Base-by-base conservation (phyloP, 1,140 invertebrate species). In the Centruroides sculpturatus region DNA sequence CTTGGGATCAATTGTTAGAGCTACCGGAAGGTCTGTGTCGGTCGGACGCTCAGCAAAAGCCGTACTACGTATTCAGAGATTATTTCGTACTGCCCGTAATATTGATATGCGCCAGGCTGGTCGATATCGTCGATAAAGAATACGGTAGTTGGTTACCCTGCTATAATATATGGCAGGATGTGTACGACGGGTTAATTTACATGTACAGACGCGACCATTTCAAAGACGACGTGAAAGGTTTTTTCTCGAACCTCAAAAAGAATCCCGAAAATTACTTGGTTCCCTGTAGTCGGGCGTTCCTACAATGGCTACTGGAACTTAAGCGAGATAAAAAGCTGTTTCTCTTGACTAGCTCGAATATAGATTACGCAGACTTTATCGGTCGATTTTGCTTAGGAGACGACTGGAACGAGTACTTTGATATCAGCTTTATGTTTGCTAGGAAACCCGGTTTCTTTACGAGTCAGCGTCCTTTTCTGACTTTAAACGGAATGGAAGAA, bases 391-490 rank as follows among this genome's bases (percentile, higher is more conserved):
- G 80, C 11, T 69, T 89, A 41, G 86, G 86, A 5, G 60, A 77
- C 55, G 75, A 88, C 61, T 89, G 86, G 86, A 77, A 72, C 57
- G 76, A 82, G 5, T 77, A 83, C 49, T 90, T 89, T 71, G 85
- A 89, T 71, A 76, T 85, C 60, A 73, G 83, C 35, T 68, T 88
- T 9, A 86, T 81, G 67, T 84, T 77, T 74, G 84, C 85, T 1
- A 82, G 79, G 66, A 90, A 90, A 71, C 87, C 87, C 11, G 82
- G 81, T 0, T 89, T 89, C 71, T 89, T 89, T 64, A 80, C 74
- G 9, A 68, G 70, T 0, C 73, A 77, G 23, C 76, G 79, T 55
- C 78, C 81, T 5, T 89, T 87, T 69, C 71, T 67, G 34, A 64
- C 50, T 35, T 36, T 72, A 52, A 67, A 69, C n/a, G 61, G 64